Percentiles rank a stretch among this genome's conserved stretches.
phyloP scores from a whole-genome alignment of 2,113 vertebrate species.

The Tautogolabrus adspersus region DNA sequence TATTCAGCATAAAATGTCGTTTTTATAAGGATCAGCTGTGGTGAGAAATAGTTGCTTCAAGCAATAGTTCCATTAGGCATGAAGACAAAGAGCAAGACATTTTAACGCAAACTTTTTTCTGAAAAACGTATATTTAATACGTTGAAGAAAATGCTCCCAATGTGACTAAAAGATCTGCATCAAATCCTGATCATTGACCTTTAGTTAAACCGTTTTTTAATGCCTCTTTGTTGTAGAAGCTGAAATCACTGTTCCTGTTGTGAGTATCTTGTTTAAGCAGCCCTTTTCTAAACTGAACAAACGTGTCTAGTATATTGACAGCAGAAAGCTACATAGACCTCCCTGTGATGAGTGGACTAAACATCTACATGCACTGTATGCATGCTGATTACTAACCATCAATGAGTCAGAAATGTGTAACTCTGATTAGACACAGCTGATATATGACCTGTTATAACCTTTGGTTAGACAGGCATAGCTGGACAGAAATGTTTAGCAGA shows the following conservation, averaged over 20 bases:
- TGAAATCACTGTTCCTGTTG: background rate
- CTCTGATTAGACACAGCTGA: constrained; percentile 21
- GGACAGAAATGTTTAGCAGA: background rate
- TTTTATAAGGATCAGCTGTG: background rate
- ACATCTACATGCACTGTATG: background rate
- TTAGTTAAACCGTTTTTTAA: background rate
- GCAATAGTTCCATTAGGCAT: background rate
- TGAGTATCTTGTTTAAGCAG: background rate
- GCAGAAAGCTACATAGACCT: background rate
- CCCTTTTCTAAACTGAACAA: constrained; percentile 18
- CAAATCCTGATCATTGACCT: background rate
- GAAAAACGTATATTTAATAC: background rate
- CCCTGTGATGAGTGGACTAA: background rate
- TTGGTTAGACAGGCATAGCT: background rate
- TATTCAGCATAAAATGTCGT: background rate
- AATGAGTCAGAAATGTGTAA: background rate
- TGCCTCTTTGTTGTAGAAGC: constrained; percentile 5
- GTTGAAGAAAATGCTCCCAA: background rate
- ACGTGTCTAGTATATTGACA: background rate
- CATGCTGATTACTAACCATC: constrained; percentile 5
- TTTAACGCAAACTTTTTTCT: no score
- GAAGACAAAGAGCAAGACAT: background rate
- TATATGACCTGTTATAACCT: background rate
- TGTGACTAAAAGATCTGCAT: no score
- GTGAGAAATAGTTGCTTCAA: background rate